Base-by-base conservation (phyloP, 2,797 vertebrate species). In the Smutsia temminckii region DNA sequence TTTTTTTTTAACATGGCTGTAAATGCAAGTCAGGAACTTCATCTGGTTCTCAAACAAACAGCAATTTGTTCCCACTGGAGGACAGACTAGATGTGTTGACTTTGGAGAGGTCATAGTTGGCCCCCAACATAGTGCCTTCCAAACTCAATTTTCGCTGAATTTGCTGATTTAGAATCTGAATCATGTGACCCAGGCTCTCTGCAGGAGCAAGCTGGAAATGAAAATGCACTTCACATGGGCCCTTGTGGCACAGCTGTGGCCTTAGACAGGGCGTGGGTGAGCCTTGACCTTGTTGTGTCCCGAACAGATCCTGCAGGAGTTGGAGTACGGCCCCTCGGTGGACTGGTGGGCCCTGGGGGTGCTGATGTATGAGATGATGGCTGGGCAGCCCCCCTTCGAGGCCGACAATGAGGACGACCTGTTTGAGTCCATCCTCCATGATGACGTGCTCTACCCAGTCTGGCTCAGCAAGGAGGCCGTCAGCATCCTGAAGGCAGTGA, bases 321-420 rank as follows among this genome's bases (percentile, higher is more conserved):
- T 99, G 97, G 99, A 99, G 95, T 99, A 99, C 0, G 99, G 99
- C 72, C 99, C 99, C 0, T 99, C 99, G 0, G 99, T 99, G 97
- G 99, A 99, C 97, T 99, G 99, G 99, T 99, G 99, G 99, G 99
- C 99, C 55, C 97, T 99, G 74, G 99, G 99, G 20, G 99, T 99
- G 92, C 98, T 99, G 89, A 99, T 99, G 99, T 99, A 99, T 0
- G 99, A 99, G 98, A 99, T 99, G 99, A 99, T 99, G 99, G 99
- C 99, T 0, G 99, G 99, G 3, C 99, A 99, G 90, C 99, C 99
- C 10, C 99, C 99, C 3, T 99, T 99, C 78, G 99, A 99, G 97
- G 99, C 99, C 0, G 99, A 99, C 97, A 99, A 99, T 4, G 99
- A 99, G 96, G 99, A 99, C 3, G 99, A 99, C 98, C 99, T 99